A percentile compares a stretch with the other conserved stretches of the same genome.
Conservation (phyloP, 2,113 vertebrate species). For the Hydropotes inermis region DNA sequence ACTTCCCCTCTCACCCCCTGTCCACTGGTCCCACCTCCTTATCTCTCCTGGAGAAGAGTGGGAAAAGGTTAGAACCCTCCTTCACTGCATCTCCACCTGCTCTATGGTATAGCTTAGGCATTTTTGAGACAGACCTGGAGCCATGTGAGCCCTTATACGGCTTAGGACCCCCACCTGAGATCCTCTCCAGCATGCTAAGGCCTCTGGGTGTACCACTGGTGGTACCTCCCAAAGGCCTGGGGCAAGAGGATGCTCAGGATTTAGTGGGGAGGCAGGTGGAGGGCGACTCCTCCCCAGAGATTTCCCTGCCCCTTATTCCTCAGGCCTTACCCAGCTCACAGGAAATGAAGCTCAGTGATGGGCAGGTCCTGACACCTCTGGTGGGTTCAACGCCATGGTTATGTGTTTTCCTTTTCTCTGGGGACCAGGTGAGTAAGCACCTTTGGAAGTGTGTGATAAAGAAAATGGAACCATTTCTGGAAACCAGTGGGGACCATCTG, state of each 20-base stretch:
- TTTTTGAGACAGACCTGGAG: neutral
- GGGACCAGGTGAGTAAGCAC: conserved; percentile 66
- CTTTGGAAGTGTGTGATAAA: conserved; percentile 30
- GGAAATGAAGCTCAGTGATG: accelerated
- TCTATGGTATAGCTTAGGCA: neutral
- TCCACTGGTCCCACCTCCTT: neutral
- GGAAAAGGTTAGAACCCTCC: neutral
- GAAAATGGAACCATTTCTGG: neutral
- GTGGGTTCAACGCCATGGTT: accelerated
- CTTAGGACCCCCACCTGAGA: too few relatives aligned
- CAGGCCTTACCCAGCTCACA: neutral
- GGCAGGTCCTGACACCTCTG: neutral
- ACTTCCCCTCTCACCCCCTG: too few relatives aligned
- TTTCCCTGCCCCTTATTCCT: accelerated
- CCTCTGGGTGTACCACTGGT: neutral
- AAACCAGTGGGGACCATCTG: accelerated
- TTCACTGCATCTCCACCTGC: accelerated
- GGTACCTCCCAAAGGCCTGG: neutral
- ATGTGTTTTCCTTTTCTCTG: neutral
- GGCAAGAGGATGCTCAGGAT: too few relatives aligned
- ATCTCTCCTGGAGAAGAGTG: neutral
- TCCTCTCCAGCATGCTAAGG: accelerated
- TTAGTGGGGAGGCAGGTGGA: neutral
- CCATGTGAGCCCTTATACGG: neutral
- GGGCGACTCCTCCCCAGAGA: neutral